phyloP scores from a whole-genome alignment of 2,797 vertebrate species.

The Tarsius wallacei region DNA sequence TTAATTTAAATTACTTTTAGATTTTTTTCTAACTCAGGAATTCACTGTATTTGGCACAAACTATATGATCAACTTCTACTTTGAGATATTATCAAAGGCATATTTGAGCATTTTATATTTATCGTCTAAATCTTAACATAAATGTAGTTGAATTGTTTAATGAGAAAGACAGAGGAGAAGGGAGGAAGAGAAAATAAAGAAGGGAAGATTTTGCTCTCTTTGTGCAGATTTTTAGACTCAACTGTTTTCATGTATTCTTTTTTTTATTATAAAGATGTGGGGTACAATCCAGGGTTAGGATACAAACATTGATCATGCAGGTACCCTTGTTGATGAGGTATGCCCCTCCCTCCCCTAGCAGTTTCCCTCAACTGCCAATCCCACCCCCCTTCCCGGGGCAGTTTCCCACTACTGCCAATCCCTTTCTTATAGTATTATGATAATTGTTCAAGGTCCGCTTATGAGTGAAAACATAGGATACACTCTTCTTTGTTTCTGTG shows the following conservation, averaged over 20 bases:
- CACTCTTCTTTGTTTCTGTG: too few species aligned
- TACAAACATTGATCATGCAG: too few species aligned
- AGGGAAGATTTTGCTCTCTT: not conserved
- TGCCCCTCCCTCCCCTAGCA: too few species aligned
- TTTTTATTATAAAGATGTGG: too few species aligned
- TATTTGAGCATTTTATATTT: not conserved
- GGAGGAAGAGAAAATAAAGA: not conserved
- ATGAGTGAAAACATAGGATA: too few species aligned
- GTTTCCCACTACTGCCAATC: too few species aligned
- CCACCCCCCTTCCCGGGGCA: too few species aligned
- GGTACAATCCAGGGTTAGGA: too few species aligned
- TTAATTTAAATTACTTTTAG: slow-evolving; percentile 42
- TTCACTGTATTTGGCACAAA: slow-evolving; percentile 36
- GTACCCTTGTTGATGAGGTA: too few species aligned
- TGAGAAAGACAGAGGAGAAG: not conserved
- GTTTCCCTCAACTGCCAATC: too few species aligned
- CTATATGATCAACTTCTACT: not conserved
- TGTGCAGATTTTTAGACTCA: not conserved
- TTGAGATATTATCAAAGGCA: not conserved
- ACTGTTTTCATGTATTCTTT: not conserved
- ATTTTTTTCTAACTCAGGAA: not conserved
- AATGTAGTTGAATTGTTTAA: slow-evolving; percentile 11
- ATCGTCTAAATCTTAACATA: slow-evolving; percentile 22
- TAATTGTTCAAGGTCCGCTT: too few species aligned
- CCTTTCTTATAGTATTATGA: too few species aligned